These are phyloP conservation scores for Dolichoris vasculosae DNA, from an alignment of 1,140 invertebrate species.

Conservation along the genomic window DNA sequence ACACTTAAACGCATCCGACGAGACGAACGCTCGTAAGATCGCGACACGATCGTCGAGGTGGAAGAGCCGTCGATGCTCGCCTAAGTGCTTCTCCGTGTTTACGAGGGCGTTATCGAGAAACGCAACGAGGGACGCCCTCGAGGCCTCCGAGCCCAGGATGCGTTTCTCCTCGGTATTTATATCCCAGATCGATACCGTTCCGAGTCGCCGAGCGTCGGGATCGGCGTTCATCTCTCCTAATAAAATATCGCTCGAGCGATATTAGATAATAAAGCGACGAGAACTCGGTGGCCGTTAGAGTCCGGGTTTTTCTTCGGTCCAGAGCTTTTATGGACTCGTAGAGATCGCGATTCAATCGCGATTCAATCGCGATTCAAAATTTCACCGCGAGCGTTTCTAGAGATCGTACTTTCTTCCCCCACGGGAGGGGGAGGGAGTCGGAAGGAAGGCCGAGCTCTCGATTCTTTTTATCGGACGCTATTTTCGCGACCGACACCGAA, in stretches of 20 bases:
- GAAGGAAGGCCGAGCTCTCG: not conserved
- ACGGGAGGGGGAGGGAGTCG: no score
- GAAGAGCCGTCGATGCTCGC: not conserved
- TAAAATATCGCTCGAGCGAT: no score
- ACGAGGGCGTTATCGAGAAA: not conserved
- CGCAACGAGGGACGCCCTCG: not conserved
- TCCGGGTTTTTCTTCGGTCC: no score
- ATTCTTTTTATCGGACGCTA: not conserved
- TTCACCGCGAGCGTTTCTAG: no score
- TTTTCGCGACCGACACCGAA: not conserved
- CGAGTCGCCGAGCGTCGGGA: not conserved
- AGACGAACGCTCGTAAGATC: not conserved
- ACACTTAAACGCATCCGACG: not conserved
- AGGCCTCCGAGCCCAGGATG: not conserved
- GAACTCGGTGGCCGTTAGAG: no score
- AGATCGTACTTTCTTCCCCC: no score
- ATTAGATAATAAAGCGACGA: no score
- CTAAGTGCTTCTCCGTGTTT: not conserved
- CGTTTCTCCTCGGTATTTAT: not conserved
- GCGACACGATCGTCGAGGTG: not conserved
- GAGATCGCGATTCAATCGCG: no score
- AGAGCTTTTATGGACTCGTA: no score
- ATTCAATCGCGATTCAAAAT: no score
- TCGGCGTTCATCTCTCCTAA: no score
- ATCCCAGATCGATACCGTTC: not conserved